phyloP scores from a whole-genome alignment of 1,140 invertebrate species.

The Chironomus tepperi region DNA sequence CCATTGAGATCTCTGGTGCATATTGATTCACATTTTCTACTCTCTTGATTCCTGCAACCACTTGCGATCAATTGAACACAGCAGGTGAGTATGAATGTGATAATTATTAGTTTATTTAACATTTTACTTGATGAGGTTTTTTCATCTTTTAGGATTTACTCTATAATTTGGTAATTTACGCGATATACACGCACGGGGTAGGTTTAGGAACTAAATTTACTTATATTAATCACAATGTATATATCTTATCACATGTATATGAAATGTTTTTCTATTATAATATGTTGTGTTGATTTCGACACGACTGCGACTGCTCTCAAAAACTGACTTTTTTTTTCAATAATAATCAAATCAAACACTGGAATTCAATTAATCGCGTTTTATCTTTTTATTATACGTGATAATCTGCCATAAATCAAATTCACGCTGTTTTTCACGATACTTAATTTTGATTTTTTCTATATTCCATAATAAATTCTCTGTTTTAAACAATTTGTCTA shows the following conservation, averaged over 20 bases:
- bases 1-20: slow-evolving; percentile 35
- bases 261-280: too few species aligned
- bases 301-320: neutral
- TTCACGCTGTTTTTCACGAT: neutral
- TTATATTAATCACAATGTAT: too few species aligned
- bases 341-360: neutral
- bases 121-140: too few species aligned
- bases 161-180: too few species aligned
- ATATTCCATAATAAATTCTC: neutral
- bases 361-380: neutral
- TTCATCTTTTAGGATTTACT: neutral
- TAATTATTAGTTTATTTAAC: neutral
- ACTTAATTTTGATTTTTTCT: neutral
- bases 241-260: too few species aligned
- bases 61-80: neutral
- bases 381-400: neutral
- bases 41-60: slow-evolving; percentile 40
- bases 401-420: slow-evolving; percentile 4
- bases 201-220: too few species aligned
- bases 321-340: neutral
- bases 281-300: too few species aligned
- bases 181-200: too few species aligned
- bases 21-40: slow-evolving; percentile 42
- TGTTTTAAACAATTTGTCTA: too few species aligned
- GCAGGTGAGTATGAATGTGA: neutral